A percentile compares a stretch with the other conserved stretches of the same genome.
Evolutionary conservation across 1,140 invertebrate species (phyloP).

Genomic region (Thaumetopoea pityocampa): DNA sequence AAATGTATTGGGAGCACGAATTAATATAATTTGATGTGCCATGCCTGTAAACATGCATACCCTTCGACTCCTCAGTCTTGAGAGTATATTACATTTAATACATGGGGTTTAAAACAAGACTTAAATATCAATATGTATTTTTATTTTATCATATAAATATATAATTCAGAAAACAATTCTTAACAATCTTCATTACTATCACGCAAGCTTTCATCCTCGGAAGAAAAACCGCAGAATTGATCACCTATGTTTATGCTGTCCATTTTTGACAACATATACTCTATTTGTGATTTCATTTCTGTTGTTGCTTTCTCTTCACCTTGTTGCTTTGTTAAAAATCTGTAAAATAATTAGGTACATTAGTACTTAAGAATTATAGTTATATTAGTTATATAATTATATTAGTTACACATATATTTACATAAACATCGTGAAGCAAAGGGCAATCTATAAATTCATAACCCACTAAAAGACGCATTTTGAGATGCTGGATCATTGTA

Average conservation of each 20-base stretch:
- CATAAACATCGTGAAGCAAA: too few species aligned
- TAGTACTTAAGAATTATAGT: too few species aligned
- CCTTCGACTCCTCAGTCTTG: too few species aligned
- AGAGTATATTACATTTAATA: too few species aligned
- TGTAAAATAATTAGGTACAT: slow-evolving; percentile 39
- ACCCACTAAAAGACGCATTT: too few species aligned
- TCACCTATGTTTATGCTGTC: slow-evolving; percentile 31
- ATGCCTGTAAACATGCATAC: too few species aligned
- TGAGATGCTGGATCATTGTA: too few species aligned
- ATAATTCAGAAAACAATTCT: neutral
- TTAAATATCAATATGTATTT: slow-evolving; percentile 5
- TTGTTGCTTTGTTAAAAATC: slow-evolving; percentile 47
- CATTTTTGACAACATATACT: slow-evolving; percentile 39
- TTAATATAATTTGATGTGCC: too few species aligned
- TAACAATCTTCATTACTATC: slow-evolving; percentile 17
- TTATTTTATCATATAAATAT: neutral
- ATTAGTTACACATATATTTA: neutral
- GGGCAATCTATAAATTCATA: too few species aligned
- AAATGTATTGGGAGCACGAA: too few species aligned
- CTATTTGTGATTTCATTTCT: slow-evolving; percentile 28
- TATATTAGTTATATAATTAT: too few species aligned
- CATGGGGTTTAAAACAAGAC: too few species aligned
- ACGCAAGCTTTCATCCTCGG: slow-evolving; percentile 6
- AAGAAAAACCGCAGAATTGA: slow-evolving; percentile 24
- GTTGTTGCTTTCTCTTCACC: slow-evolving; percentile 28